Evolutionary conservation across 2,888 invertebrate genomes (phyloP).

Genomic region (Dysmachus trigonus): DNA sequence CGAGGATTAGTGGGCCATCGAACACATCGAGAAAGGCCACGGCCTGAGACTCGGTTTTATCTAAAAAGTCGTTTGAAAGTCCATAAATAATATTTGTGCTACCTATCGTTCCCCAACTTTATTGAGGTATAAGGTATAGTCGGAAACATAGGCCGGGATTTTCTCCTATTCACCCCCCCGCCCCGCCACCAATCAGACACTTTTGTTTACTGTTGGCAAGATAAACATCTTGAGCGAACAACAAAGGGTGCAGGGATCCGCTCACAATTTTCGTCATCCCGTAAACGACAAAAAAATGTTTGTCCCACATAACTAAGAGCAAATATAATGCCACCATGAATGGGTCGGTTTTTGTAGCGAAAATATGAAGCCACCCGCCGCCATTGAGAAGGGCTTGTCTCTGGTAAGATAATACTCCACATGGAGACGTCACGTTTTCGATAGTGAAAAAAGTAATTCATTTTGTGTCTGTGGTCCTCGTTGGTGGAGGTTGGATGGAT

Average conservation of each 20-base stretch:
- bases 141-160: background rate
- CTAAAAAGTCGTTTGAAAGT: background rate
- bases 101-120: background rate
- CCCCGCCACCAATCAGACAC: slow-evolving; percentile 16
- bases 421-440: slow-evolving; percentile 27
- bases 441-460: slow-evolving; percentile 14
- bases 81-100: background rate
- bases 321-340: slow-evolving; percentile 21
- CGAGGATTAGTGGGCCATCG: background rate
- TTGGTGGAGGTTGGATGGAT: background rate
- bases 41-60: background rate
- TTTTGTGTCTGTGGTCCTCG: background rate
- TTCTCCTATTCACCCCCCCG: no score
- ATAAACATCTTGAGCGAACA: slow-evolving; percentile 28
- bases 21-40: background rate
- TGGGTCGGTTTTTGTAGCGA: background rate
- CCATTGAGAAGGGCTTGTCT: background rate
- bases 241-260: slow-evolving; percentile 6
- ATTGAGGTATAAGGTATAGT: background rate
- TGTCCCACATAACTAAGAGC: slow-evolving; percentile 32
- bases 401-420: slow-evolving; percentile 28
- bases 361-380: background rate
- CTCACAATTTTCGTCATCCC: background rate
- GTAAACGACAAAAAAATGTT: slow-evolving; percentile 19
- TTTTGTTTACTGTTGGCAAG: slow-evolving; percentile 22